These are phyloP conservation scores for Epizoanthus stellaris DNA, from an alignment of 92 coral and sea anemone genomes.

Conservation along the genomic window DNA sequence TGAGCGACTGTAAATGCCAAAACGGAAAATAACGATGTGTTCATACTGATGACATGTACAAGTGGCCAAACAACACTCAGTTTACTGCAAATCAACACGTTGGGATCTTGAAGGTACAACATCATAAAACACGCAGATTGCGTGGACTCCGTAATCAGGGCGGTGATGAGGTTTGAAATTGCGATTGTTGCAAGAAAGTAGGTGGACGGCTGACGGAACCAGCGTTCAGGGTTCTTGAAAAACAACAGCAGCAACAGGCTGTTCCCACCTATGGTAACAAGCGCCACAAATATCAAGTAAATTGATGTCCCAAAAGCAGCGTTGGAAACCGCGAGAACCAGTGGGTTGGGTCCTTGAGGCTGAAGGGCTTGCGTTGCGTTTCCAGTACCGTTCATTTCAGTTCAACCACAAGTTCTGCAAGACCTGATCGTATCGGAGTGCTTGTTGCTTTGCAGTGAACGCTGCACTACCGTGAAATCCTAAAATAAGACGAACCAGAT, in stretches of 20 bases:
- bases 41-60: slow-evolving; percentile 16
- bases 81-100: background rate
- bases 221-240: slow-evolving; percentile 16
- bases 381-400: slow-evolving; percentile 13
- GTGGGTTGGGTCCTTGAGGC: slow-evolving; percentile 25
- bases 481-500: background rate
- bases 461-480: background rate
- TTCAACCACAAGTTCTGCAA: background rate
- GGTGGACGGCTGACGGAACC: slow-evolving; percentile 32
- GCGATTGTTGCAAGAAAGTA: slow-evolving; percentile 31
- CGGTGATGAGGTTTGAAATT: slow-evolving; percentile 32
- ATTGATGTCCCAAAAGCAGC: slow-evolving; percentile 36
- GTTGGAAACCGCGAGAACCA: slow-evolving; percentile 16
- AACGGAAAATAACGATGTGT: slow-evolving; percentile 15
- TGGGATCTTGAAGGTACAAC: slow-evolving; percentile 20
- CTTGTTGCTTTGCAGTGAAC: slow-evolving; percentile 3
- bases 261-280: slow-evolving; percentile 9
- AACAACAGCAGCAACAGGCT: slow-evolving; percentile 23
- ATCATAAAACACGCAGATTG: slow-evolving; percentile 37
- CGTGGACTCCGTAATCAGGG: slow-evolving; percentile 16
- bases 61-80: slow-evolving; percentile 6
- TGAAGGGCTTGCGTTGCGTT: background rate
- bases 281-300: slow-evolving; percentile 8
- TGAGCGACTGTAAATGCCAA: slow-evolving; percentile 36
- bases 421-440: background rate